These are phyloP conservation scores for Oscheius sp. DNA, from an alignment of 2,888 invertebrate species.

Conservation along the genomic window DNA sequence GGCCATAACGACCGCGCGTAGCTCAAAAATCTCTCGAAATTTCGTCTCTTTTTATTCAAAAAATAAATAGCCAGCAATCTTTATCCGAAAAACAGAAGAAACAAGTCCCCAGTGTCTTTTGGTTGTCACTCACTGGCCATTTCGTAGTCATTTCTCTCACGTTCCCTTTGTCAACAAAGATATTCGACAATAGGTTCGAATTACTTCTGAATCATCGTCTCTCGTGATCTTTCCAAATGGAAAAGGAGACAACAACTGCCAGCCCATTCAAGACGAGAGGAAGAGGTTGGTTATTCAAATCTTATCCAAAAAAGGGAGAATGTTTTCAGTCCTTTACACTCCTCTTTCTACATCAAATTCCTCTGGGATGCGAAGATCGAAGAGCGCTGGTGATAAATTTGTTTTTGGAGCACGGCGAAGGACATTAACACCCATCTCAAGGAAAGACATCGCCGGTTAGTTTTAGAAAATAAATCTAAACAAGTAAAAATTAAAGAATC, in stretches of 20 bases:
- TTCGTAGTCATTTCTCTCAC: not conserved
- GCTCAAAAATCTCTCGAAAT: too few relatives aligned
- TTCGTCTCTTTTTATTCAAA: too few relatives aligned
- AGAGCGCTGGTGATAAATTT: conserved; percentile 37
- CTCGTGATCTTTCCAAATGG: not conserved
- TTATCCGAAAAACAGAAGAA: too few relatives aligned
- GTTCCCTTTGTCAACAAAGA: not conserved
- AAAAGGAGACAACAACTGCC: not conserved
- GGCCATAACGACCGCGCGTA: conserved; percentile 14
- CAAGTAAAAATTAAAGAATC: not conserved
- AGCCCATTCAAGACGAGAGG: conserved; percentile 18
- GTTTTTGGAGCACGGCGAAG: conserved; percentile 36
- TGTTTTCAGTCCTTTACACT: conserved; percentile 18
- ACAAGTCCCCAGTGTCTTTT: not conserved
- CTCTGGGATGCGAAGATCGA: conserved; percentile 34
- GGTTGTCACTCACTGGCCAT: not conserved
- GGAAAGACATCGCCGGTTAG: conserved; percentile 23
- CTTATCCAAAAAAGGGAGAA: not conserved
- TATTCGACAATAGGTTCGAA: not conserved
- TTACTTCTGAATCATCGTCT: not conserved
- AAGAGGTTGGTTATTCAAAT: not conserved
- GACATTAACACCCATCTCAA: conserved; percentile 33
- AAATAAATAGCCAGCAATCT: too few relatives aligned
- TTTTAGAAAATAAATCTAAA: not conserved
- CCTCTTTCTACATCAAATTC: not conserved